Evolutionary conservation across 1,140 invertebrate species (phyloP).

Genomic region (Anoplophora glabripennis): DNA sequence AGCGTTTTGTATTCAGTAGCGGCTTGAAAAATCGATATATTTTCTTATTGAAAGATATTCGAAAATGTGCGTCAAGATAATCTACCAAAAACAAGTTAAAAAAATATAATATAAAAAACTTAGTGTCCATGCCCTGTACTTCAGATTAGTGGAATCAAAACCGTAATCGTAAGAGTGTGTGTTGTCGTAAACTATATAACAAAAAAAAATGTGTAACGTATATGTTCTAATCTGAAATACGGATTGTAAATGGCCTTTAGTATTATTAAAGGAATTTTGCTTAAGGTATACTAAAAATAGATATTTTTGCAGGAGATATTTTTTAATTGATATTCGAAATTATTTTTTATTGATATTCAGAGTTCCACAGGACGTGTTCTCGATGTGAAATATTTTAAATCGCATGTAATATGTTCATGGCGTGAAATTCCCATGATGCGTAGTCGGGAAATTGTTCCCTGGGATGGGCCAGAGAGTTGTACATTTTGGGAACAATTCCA

Average conservation of each 20-base stretch:
- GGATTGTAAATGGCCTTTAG: conserved; percentile 29
- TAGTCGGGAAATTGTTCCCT: conserved; percentile 7
- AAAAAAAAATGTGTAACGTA: conserved; percentile 7
- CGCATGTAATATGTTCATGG: conserved; percentile 32
- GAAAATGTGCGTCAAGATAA: conserved; percentile 48
- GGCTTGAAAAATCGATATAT: conserved; percentile 39
- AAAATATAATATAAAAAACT: conserved; percentile 27
- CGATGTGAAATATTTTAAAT: conserved; percentile 46
- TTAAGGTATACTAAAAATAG: conserved; percentile 39
- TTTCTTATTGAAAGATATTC: conserved; percentile 41
- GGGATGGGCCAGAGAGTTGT: not conserved
- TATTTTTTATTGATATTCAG: conserved; percentile 39
- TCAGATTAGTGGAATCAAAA: conserved; percentile 20
- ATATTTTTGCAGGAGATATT: conserved; percentile 42
- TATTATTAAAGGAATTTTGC: conserved; percentile 37
- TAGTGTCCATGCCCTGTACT: conserved; percentile 17
- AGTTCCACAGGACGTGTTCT: conserved; percentile 51
- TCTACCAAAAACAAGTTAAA: conserved; percentile 31
- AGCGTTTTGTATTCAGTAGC: conserved; percentile 12
- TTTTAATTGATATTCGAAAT: conserved; percentile 31
- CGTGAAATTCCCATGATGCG: conserved; percentile 31
- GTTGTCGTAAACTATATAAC: not conserved
- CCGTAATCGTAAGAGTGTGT: not conserved
- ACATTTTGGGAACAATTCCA: conserved; percentile 14
- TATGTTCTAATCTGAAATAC: conserved; percentile 29